phyloP scores from a whole-genome alignment of 2,888 invertebrate genomes.

The Caenorhabditis macrosperma region DNA sequence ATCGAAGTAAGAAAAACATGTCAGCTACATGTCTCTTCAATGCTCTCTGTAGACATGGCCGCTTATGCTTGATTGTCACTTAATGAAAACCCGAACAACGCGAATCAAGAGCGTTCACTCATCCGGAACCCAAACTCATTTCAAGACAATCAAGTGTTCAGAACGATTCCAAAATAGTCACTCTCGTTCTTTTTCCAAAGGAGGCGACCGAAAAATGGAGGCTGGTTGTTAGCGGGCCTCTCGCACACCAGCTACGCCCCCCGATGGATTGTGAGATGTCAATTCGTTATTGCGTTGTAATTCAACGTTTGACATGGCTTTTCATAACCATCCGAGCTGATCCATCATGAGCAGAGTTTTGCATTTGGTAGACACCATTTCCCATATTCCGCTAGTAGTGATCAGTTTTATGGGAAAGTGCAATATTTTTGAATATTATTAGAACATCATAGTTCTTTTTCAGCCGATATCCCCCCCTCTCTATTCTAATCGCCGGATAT shows the following conservation, averaged over 20 bases:
- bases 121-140: slow-evolving; percentile 29
- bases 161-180: slow-evolving; percentile 26
- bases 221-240: neutral
- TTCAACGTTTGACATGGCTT: slow-evolving; percentile 54
- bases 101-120: slow-evolving; percentile 31
- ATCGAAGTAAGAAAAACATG: slow-evolving; percentile 31
- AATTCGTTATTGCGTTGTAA: slow-evolving; percentile 51
- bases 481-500: slow-evolving; percentile 8
- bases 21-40: slow-evolving; percentile 9
- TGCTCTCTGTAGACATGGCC: neutral
- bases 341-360: slow-evolving; percentile 49
- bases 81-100: slow-evolving; percentile 22
- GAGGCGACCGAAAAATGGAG: slow-evolving; percentile 3
- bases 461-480: neutral
- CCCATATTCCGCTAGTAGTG: slow-evolving; percentile 21
- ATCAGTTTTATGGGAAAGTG: slow-evolving; percentile 36
- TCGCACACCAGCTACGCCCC: neutral
- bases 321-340: slow-evolving; percentile 48
- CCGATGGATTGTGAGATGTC: slow-evolving; percentile 42
- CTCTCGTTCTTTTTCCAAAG: slow-evolving; percentile 2
- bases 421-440: slow-evolving; percentile 24
- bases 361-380: slow-evolving; percentile 48
- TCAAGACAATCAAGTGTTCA: slow-evolving; percentile 43
- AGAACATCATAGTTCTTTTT: slow-evolving; percentile 2
- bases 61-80: slow-evolving; percentile 34